phyloP scores from a whole-genome alignment of 2,797 vertebrate genomes.

The Podarcis lilfordi region DNA sequence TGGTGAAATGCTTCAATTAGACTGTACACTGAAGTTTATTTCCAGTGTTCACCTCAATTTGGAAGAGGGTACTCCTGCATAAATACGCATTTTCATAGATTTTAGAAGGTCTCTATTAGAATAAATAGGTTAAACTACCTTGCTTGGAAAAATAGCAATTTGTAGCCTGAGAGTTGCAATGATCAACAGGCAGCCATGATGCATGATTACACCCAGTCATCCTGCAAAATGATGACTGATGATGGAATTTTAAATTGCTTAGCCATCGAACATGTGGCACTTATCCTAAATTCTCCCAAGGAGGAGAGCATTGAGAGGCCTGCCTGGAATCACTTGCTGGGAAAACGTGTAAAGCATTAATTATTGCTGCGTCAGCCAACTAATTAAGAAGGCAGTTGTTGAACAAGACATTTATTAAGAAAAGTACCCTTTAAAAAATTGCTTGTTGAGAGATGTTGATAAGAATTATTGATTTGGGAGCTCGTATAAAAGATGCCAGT shows the following conservation, averaged over 20 bases:
- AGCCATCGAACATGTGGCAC: not conserved
- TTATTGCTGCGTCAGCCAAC: too few relatives aligned
- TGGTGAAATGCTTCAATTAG: not conserved
- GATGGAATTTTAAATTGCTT: not conserved
- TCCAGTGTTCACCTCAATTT: not conserved
- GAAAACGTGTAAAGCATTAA: too few relatives aligned
- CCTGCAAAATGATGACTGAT: not conserved
- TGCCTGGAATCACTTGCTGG: too few relatives aligned
- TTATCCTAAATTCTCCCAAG: too few relatives aligned
- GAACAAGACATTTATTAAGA: too few relatives aligned
- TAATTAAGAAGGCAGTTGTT: too few relatives aligned
- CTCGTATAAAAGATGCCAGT: too few relatives aligned
- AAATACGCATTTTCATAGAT: not conserved
- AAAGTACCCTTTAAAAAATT: too few relatives aligned
- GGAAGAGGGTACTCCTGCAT: not conserved
- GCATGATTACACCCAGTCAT: not conserved
- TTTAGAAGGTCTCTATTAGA: not conserved
- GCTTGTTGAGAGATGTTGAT: too few relatives aligned
- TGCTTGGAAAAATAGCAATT: not conserved
- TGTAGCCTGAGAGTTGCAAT: not conserved
- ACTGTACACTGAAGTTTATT: not conserved
- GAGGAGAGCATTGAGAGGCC: too few relatives aligned
- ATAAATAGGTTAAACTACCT: not conserved
- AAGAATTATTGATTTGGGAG: too few relatives aligned
- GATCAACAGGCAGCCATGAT: not conserved